Evolutionary conservation across 1,140 invertebrate genomes (phyloP), one percentile per base, ranked within the genome.

Genomic region (Sinella curviseta): DNA sequence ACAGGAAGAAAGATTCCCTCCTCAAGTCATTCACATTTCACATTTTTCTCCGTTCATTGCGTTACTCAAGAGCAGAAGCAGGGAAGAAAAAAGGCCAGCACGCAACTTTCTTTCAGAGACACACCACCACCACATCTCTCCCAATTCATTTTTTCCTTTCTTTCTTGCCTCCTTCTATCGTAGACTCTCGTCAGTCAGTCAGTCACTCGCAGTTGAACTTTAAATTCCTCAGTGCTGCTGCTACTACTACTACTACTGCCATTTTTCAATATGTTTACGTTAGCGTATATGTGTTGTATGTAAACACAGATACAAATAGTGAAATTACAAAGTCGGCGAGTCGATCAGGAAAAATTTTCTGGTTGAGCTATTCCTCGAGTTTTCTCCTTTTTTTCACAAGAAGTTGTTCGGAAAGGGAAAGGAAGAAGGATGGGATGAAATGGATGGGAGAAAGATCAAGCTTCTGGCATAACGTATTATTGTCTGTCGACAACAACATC

Each of bases 321-420:
- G 73, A 78, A 81, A 81, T 81, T 81, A 81, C 77, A 81, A 78
- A 81, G 80, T 75, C 74, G 74, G 74, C 74, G 28, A 48, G 74
- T 81, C 80, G 80, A 81, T 81, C 80, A 78, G 73, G 39, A 48
- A 48, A 81, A 78, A 78, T 78, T 81, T 81, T 81, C 77, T 48
- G 77, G 30, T 76, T 77, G 80, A 78, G 34, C 74, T 78, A n/a
- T n/a, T 3, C 36, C 48, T 39, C 36, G 39, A 70, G 26, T 31
- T 70, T 70, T 70, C 24, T 70, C 12, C 31, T 30, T 65, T n/a
- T 26, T 26, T 65, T n/a, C 24, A 4, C 57, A 17, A 8, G 8
- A 16, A n/a, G 14, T 17, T 20, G 70, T 33, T 30, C 12, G 36
- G 33, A n/a, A 36, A 36, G 74, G 35, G 26, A 75, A 24, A 36